A percentile compares a stretch with the other conserved stretches of the same genome.
phyloP scores from a whole-genome alignment of 2,888 invertebrate species.

The Galerucella nymphaeae region DNA sequence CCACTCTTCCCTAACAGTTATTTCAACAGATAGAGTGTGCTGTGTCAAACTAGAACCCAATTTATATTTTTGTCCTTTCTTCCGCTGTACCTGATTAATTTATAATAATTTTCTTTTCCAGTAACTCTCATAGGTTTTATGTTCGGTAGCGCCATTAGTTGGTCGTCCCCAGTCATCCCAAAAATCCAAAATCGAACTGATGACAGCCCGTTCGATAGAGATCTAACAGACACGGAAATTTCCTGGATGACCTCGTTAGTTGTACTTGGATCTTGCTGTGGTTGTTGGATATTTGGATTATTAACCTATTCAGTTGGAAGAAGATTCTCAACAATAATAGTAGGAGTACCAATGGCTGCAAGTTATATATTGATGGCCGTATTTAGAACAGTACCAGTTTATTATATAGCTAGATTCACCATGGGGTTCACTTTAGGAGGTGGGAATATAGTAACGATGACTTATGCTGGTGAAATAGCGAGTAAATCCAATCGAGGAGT shows the following conservation, averaged over 20 bases:
- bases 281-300: conserved; percentile 77
- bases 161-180: conserved; percentile 49
- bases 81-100: neutral
- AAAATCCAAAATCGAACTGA: conserved; percentile 36
- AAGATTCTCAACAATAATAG: conserved; percentile 74
- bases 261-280: conserved; percentile 67
- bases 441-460: conserved; percentile 78
- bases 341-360: conserved; percentile 74
- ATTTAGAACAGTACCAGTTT: conserved; percentile 65
- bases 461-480: conserved; percentile 89
- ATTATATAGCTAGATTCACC: conserved; percentile 69
- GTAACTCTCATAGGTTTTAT: conserved; percentile 12
- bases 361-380: conserved; percentile 77
- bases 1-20: too few relatives aligned
- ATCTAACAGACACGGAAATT: conserved; percentile 55
- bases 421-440: conserved; percentile 76
- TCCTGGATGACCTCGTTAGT: conserved; percentile 69
- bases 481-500: conserved; percentile 83
- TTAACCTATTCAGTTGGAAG: conserved; percentile 74
- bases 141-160: conserved; percentile 32
- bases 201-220: conserved; percentile 23
- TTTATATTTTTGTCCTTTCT: too few relatives aligned
- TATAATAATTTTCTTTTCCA: conserved; percentile 19
- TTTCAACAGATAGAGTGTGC: too few relatives aligned
- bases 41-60: too few relatives aligned